Conservation (phyloP, 92 coral and sea anemone species). For the Palythoa grandis region DNA sequence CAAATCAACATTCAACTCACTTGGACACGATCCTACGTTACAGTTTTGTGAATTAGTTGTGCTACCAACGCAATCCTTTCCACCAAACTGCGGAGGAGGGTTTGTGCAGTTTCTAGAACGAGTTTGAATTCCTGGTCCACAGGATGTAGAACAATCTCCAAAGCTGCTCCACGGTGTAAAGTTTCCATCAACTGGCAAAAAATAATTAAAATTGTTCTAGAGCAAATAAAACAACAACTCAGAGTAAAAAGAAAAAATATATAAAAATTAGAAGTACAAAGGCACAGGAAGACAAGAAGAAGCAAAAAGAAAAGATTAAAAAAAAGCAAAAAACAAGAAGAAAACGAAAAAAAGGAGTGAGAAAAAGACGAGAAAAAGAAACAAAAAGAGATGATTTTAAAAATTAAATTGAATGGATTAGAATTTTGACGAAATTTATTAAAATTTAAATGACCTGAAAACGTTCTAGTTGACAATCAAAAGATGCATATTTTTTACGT, state of each 20-base stretch:
- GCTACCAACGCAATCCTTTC: constrained; percentile 5
- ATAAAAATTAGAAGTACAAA: too few relatives aligned
- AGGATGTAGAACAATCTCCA: constrained; percentile 9
- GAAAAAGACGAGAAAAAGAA: too few relatives aligned
- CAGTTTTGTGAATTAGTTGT: constrained; percentile 13
- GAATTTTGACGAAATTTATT: too few relatives aligned
- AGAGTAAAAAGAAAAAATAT: too few relatives aligned
- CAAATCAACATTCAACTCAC: constrained; percentile 6
- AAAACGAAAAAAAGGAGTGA: not conserved
- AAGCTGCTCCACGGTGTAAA: not conserved
- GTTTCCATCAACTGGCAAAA: not conserved
- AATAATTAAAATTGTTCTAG: not conserved
- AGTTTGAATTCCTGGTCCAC: constrained; percentile 42
- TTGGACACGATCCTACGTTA: constrained; percentile 32
- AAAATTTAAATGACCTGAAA: too few relatives aligned
- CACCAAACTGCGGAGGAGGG: constrained; percentile 46
- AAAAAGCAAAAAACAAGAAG: not conserved
- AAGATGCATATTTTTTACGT: too few relatives aligned
- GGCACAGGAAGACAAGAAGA: too few relatives aligned
- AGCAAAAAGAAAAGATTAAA: too few relatives aligned
- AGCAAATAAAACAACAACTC: too few relatives aligned
- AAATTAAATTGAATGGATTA: too few relatives aligned
- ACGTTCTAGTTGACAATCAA: not conserved
- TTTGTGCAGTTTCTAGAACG: constrained; percentile 41
- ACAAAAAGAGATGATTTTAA: too few relatives aligned